phyloP scores from a whole-genome alignment of 2,888 invertebrate genomes.

The Aphodius granarius region DNA sequence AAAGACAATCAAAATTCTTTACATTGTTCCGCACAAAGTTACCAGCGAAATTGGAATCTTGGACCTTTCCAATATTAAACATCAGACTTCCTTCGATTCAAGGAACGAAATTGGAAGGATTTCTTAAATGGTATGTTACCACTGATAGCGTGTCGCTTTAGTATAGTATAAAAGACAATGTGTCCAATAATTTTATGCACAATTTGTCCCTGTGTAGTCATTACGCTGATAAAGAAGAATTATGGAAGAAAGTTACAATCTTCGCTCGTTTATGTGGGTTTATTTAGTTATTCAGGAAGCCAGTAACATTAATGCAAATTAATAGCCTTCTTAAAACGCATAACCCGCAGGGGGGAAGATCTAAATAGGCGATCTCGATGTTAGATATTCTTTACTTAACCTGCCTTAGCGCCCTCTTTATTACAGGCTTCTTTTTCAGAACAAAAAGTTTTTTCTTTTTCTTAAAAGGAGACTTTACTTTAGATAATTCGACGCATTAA shows the following conservation, averaged over 20 bases:
- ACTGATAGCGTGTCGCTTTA: too few species aligned
- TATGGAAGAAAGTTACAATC: neutral
- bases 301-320: constrained; percentile 6
- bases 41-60: neutral
- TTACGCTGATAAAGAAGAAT: neutral
- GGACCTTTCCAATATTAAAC: neutral
- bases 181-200: neutral
- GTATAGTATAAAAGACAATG: too few species aligned
- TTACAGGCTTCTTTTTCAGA: neutral
- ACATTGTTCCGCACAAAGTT: neutral
- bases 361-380: neutral
- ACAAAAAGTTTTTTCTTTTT: neutral
- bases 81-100: neutral
- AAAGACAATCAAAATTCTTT: constrained; percentile 48
- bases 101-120: too few species aligned
- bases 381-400: neutral
- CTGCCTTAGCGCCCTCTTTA: neutral
- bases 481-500: neutral
- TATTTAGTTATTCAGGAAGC: constrained; percentile 12
- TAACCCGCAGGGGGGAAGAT: neutral
- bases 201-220: neutral
- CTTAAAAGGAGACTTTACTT: neutral
- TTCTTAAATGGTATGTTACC: too few species aligned
- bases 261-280: neutral
- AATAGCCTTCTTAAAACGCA: neutral